Conservation (phyloP, 2,888 invertebrate genomes). For the Polydrusus cervinus region DNA sequence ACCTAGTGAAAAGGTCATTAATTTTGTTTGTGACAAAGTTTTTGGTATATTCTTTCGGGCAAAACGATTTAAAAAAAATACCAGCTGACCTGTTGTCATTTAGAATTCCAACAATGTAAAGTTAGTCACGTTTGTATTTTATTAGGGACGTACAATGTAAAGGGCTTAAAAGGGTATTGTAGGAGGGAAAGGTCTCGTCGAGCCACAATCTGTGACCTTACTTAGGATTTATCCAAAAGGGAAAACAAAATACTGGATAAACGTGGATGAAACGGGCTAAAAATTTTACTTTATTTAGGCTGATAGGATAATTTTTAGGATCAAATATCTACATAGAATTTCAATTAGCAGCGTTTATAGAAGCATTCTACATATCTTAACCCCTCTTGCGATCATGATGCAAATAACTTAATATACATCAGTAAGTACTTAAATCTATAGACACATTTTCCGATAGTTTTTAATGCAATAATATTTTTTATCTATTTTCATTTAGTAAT, state of each 20-base stretch:
- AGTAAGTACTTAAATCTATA: too few relatives aligned
- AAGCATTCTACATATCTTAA: too few relatives aligned
- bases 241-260: conserved; percentile 23
- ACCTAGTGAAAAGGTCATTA: too few relatives aligned
- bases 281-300: conserved; percentile 5
- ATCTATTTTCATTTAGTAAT: too few relatives aligned
- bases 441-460: too few relatives aligned
- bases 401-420: too few relatives aligned
- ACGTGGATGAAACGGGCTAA: conserved; percentile 8
- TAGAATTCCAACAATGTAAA: conserved; percentile 66
- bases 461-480: too few relatives aligned
- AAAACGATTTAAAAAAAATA: background rate
- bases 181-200: conserved; percentile 29
- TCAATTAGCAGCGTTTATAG: too few relatives aligned
- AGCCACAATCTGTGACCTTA: conserved; percentile 29
- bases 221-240: conserved; percentile 22
- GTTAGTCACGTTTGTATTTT: conserved; percentile 68
- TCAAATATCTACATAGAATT: background rate
- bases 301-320: background rate
- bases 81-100: conserved; percentile 68
- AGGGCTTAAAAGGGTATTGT: conserved; percentile 30
- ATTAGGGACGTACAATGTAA: conserved; percentile 62
- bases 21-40: too few relatives aligned
- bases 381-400: too few relatives aligned
- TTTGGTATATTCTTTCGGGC: background rate